A percentile compares a stretch with the other conserved stretches of the same genome.
phyloP scores from a whole-genome alignment of 2,888 invertebrate genomes.

The Heliconius ethilla region DNA sequence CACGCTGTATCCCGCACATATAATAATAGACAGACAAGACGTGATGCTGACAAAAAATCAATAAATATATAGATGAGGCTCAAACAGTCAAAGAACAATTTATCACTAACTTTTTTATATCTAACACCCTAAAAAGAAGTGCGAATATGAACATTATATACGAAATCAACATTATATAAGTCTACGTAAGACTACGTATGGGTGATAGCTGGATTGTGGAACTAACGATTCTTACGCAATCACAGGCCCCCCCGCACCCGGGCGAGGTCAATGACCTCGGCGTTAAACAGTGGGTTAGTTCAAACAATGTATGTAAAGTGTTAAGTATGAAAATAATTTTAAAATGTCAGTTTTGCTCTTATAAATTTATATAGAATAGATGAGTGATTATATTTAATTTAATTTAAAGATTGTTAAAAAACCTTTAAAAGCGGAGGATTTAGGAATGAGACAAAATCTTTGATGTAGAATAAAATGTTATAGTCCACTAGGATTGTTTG shows the following conservation, averaged over 20 bases:
- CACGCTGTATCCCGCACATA: too few species aligned
- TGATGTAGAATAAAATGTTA: too few species aligned
- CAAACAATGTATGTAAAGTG: slow-evolving; percentile 2
- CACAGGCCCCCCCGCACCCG: slow-evolving; percentile 4
- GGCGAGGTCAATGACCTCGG: slow-evolving; percentile 11
- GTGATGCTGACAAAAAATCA: too few species aligned
- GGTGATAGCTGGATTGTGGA: not conserved
- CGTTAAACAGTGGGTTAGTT: slow-evolving; percentile 13
- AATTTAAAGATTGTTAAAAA: not conserved
- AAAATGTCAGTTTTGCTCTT: not conserved
- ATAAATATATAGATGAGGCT: too few species aligned
- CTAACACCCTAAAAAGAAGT: not conserved
- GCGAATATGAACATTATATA: not conserved
- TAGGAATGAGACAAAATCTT: not conserved
- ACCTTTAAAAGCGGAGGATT: not conserved
- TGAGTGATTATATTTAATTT: too few species aligned
- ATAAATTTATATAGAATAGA: not conserved
- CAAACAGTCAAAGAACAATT: not conserved
- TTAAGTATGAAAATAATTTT: not conserved
- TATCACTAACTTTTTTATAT: not conserved
- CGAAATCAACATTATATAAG: not conserved
- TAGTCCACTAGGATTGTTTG: too few species aligned
- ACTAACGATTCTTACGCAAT: slow-evolving; percentile 24
- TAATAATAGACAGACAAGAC: too few species aligned
- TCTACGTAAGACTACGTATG: slow-evolving; percentile 3